A percentile compares a stretch with the other conserved stretches of the same genome.
Evolutionary conservation across 1,140 invertebrate species (phyloP).

Genomic region (Drosophila dunni): DNA sequence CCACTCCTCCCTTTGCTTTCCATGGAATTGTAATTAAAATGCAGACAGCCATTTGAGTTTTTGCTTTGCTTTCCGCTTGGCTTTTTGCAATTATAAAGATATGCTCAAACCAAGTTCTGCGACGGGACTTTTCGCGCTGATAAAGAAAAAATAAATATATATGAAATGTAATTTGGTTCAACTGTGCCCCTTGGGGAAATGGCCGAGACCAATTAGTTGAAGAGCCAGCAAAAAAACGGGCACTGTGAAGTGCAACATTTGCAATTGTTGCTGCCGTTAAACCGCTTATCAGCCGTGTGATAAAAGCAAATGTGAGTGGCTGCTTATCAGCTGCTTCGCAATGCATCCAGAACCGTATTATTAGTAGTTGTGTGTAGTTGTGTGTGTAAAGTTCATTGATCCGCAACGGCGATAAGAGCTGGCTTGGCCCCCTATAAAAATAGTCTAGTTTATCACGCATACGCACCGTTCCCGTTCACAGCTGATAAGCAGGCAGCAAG

Average conservation of each 20-base stretch:
- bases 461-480: conserved; percentile 60
- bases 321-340: conserved; percentile 36
- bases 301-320: conserved; percentile 36
- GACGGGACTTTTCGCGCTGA: conserved; percentile 10
- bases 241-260: conserved; percentile 18
- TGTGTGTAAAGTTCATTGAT: conserved; percentile 72
- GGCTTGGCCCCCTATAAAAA: conserved; percentile 24
- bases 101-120: conserved; percentile 64
- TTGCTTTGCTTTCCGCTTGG: conserved; percentile 44
- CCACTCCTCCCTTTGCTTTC: conserved; percentile 39
- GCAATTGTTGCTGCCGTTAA: conserved; percentile 9
- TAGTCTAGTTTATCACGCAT: conserved; percentile 57
- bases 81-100: conserved; percentile 75
- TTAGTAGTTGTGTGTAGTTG: conserved; percentile 16
- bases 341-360: conserved; percentile 33
- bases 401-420: conserved; percentile 59
- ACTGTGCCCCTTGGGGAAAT: conserved; percentile 43
- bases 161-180: conserved; percentile 76
- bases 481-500: conserved; percentile 18
- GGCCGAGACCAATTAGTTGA: conserved; percentile 67
- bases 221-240: background rate
- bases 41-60: conserved; percentile 64
- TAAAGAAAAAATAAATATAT: conserved; percentile 45
- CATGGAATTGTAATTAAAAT: conserved; percentile 72
- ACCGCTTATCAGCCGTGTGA: conserved; percentile 17